phyloP scores from a whole-genome alignment of 1,140 invertebrate species.

The Cherax destructor region DNA sequence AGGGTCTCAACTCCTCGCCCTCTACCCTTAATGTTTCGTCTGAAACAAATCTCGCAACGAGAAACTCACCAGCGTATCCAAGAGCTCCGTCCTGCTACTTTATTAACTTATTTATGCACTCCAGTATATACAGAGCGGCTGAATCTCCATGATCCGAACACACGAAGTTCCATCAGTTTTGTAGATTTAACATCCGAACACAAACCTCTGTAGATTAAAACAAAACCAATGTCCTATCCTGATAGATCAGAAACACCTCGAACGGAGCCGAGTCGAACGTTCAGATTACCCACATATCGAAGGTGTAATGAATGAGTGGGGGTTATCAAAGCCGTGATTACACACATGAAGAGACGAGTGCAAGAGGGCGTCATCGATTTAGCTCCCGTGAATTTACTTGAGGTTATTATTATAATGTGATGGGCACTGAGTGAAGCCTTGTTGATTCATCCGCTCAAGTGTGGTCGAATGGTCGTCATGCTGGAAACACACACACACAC shows the following conservation, averaged over 20 bases:
- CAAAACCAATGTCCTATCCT: too few relatives aligned
- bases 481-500: background rate
- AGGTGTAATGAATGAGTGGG: conserved; percentile 1
- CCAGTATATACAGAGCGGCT: background rate
- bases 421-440: background rate
- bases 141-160: background rate
- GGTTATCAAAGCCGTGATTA: background rate
- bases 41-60: background rate
- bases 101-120: background rate
- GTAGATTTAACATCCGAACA: background rate
- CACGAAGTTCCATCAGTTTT: background rate
- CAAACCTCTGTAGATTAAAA: too few relatives aligned
- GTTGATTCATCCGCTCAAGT: background rate
- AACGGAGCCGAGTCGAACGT: background rate
- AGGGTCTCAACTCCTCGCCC: background rate
- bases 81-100: background rate
- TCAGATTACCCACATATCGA: background rate
- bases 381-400: background rate
- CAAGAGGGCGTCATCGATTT: background rate
- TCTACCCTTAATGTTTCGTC: background rate
- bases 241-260: too few relatives aligned
- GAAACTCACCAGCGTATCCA: background rate
- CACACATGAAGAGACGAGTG: background rate
- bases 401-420: background rate
- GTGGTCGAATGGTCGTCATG: background rate